Evolutionary conservation across 1,140 invertebrate species (phyloP), one percentile per base, ranked within the genome.

Genomic region (Globodera rostochiensis): DNA sequence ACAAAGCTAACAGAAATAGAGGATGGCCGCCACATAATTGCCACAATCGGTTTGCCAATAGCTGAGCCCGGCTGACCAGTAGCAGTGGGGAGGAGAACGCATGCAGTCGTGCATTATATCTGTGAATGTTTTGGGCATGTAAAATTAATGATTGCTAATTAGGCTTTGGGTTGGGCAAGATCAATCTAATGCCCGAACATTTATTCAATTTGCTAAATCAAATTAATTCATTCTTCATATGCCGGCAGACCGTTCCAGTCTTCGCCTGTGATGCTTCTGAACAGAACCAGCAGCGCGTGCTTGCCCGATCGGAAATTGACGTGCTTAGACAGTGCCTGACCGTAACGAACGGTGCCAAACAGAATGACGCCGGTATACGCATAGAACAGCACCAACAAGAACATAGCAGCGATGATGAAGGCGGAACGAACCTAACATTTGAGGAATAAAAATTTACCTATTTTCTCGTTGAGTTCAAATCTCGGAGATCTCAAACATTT

Each of bases 391-490:
- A 99, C 98, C 49, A 99, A 91, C 5, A 99, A 92, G 91, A 99
- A 99, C 96, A 99, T 98, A 82, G 97, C 97, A 91, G 98, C 97
- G 85, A 99, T 99, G 90, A 99, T 99, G 91, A 99, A 99, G 91
- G 99, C 98, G 90, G 95, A 96, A 92, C 99, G 98, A 91, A 97
- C 98, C 75, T 21, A 96, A 98, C 25, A 36, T 36, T 36, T 36
- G 25, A 36, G 25, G 25, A 36, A 36, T 36, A 36, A 36, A 36
- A 36, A 36, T 36, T 36, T 36, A 36, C 25, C 25, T 36, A 36
- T 36, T 36, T 36, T 36, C 25, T 36, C 25, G 70, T 99, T 96
- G 6, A 75, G 57, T 25, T 69, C 11, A 25, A 64, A 77, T 25
- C 19, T n/a, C 21, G 36, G 50, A 64, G 8, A 64, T 21, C 8